These are phyloP conservation scores for Leiothrix lutea DNA, from an alignment of 2,113 vertebrate genomes.

Conservation along the genomic window DNA sequence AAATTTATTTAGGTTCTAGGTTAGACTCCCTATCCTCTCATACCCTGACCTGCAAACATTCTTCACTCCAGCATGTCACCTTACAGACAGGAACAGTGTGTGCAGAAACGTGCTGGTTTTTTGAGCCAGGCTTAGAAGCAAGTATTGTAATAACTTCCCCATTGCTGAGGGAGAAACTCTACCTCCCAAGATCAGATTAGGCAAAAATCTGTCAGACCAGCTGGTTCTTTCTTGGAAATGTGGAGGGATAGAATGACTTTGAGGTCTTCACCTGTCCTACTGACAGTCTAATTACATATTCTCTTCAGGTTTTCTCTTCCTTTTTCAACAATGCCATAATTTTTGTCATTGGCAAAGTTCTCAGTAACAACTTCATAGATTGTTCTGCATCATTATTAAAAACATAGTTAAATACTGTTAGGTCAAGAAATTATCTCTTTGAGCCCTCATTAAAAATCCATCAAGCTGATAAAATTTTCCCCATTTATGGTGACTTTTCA, in stretches of 20 bases:
- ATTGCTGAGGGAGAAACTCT: not conserved
- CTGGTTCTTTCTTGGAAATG: not conserved
- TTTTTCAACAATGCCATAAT: not conserved
- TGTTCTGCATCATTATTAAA: not conserved
- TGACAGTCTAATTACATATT: not conserved
- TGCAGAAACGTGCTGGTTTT: not conserved
- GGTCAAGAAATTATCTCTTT: not conserved
- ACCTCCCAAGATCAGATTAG: not conserved
- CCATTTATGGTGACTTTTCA: slow-evolving; percentile 35
- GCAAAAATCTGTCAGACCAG: not conserved
- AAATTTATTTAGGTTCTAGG: not conserved
- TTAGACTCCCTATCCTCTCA: not conserved
- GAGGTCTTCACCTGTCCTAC: not conserved
- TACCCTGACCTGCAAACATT: not conserved
- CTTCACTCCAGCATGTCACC: not conserved
- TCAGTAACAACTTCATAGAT: not conserved
- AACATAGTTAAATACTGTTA: not conserved
- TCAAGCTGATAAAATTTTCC: not conserved
- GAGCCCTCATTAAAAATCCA: slow-evolving; percentile 4
- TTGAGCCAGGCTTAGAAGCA: not conserved
- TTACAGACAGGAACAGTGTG: not conserved
- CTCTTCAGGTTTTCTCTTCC: not conserved
- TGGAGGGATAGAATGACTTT: not conserved
- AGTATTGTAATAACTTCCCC: not conserved
- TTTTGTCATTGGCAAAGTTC: not conserved